Base-by-base conservation (phyloP, 2,888 invertebrate species). In the Eilema depressum region DNA sequence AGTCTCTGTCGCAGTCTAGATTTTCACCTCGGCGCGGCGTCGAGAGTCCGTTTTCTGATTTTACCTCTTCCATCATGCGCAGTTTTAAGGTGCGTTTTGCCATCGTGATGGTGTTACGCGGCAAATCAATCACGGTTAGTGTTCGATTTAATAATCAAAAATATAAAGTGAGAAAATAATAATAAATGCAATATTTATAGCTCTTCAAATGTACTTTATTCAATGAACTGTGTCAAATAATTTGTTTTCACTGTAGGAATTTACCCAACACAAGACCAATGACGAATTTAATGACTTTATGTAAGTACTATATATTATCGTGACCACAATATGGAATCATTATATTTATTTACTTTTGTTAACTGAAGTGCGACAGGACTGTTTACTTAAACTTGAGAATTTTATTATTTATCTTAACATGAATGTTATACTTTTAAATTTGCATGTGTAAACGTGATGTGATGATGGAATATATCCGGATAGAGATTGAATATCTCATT, bases 301-400 rank as follows among this genome's bases (percentile, higher is more conserved):
- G 47, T 53, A n/a, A n/a, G n/a, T n/a, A n/a, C n/a, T n/a, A n/a
- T n/a, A 26, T 28, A n/a, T 65, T 30, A 28, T 59, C 59, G 59
- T 59, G 64, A 65, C 64, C 64, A 30, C 64, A 65, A 65, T 56
- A 8, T 23, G 10, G 23, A n/a, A 65, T 65, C 23, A 30, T 33
- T 33, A 61, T 5, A 61, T 30, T 65, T 14, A 65, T 65, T 28
- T 53, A 65, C 23, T 30, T 25, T 65, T 65, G 28, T 14, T 17
- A 59, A 65, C 10, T 12, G 23, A 59, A 26, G 26, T 59, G 26
- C 28, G 28, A 17, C 30, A 30, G 26, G n/a, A 65, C 23, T 65
- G 53, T 53, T 65, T 65, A 65, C 23, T 41, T 63, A 65, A 56
- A 41, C 63, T n/a, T n/a, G 28, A 41, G n/a, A 53, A 17, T 56